phyloP scores from a whole-genome alignment of 2,113 vertebrate genomes.

The Hippocampus zosterae region DNA sequence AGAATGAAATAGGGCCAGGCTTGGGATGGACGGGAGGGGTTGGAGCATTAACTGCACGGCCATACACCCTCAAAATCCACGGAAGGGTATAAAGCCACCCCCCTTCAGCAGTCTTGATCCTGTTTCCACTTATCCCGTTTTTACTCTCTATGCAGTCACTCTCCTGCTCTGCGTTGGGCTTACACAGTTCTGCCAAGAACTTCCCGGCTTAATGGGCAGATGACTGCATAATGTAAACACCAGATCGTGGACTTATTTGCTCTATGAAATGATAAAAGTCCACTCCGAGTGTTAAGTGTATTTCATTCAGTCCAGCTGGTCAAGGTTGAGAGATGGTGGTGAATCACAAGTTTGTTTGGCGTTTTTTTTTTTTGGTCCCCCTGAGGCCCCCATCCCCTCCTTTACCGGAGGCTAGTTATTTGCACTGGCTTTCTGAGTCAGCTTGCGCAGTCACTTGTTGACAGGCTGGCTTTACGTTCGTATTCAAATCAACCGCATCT shows the following conservation, averaged over 20 bases:
- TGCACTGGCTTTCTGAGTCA: conserved; percentile 7
- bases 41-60: conserved; percentile 57
- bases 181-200: conserved; percentile 18
- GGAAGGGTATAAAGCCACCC: conserved; percentile 70
- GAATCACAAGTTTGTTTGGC: conserved; percentile 13
- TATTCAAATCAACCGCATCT: conserved; percentile 32
- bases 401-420: conserved; percentile 19
- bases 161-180: conserved; percentile 8
- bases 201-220: conserved; percentile 3
- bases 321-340: conserved; percentile 14
- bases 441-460: conserved; percentile 37
- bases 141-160: conserved; percentile 48
- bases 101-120: conserved; percentile 46
- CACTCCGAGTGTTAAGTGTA: not conserved
- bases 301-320: not conserved
- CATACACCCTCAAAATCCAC: conserved; percentile 54
- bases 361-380: not conserved
- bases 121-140: conserved; percentile 49
- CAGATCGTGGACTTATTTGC: not conserved
- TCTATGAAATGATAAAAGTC: conserved; percentile 1
- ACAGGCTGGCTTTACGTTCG: conserved; percentile 22
- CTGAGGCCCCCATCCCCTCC: not conserved
- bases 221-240: conserved; percentile 12
- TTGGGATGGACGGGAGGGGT: conserved; percentile 50
- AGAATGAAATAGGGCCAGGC: conserved; percentile 66